Evolutionary conservation across 2,888 invertebrate genomes (phyloP).

Genomic region (Smittia sp.): DNA sequence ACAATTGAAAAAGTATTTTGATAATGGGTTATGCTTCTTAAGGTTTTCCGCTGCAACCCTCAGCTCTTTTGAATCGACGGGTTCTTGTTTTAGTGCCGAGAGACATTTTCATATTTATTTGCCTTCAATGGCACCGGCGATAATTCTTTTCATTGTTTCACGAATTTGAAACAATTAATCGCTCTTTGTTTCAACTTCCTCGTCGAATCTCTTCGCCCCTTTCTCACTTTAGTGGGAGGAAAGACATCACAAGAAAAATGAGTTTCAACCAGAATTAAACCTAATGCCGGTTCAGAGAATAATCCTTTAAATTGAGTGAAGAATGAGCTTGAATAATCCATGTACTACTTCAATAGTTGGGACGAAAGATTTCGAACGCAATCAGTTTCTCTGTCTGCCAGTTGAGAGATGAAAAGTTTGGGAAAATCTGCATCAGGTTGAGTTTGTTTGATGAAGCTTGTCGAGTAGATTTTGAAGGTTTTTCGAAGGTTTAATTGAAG

Average conservation of each 20-base stretch:
- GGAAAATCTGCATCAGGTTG: no score
- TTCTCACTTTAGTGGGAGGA: not conserved
- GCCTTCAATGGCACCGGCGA: not conserved
- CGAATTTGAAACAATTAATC: slow-evolving; percentile 24
- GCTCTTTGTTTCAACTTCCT: slow-evolving; percentile 14
- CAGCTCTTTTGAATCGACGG: not conserved
- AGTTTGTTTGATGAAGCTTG: no score
- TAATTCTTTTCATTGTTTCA: slow-evolving; percentile 25
- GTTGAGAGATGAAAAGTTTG: not conserved
- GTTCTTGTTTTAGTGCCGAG: not conserved
- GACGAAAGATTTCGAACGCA: not conserved
- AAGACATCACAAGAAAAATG: not conserved
- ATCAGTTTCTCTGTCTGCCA: not conserved
- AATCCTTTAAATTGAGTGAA: slow-evolving; percentile 40
- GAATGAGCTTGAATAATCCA: slow-evolving; percentile 7
- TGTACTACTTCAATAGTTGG: no score
- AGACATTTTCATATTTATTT: slow-evolving; percentile 4
- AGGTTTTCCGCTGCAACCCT: slow-evolving; percentile 19
- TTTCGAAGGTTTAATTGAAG: no score
- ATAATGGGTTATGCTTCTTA: slow-evolving; percentile 23
- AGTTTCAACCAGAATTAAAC: not conserved
- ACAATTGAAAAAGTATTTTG: slow-evolving; percentile 25
- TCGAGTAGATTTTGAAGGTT: no score
- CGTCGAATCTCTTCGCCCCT: not conserved
- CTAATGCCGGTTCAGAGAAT: slow-evolving; percentile 23